These are phyloP conservation scores for Alentia gelatinosa DNA, from an alignment of 2,888 invertebrate genomes.

Conservation along the genomic window DNA sequence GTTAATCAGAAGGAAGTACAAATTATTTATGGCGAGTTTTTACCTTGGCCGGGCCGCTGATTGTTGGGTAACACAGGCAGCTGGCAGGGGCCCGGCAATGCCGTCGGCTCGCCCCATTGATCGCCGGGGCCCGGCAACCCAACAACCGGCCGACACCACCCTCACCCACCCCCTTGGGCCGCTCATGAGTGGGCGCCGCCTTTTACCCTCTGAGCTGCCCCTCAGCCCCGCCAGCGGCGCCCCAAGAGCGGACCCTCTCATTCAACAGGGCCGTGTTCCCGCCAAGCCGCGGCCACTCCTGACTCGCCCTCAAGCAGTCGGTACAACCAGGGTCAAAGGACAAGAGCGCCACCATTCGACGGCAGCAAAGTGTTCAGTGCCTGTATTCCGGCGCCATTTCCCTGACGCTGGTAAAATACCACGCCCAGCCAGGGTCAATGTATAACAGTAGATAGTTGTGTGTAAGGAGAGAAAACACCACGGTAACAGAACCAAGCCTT, in stretches of 20 bases:
- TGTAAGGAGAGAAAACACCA: not conserved
- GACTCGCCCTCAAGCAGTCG: not conserved
- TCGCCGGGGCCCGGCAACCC: not conserved
- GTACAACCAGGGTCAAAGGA: not conserved
- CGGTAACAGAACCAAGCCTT: not conserved
- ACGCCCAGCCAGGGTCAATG: too few species aligned
- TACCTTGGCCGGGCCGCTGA: not conserved
- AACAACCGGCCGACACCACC: not conserved
- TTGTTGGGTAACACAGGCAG: constrained; percentile 36
- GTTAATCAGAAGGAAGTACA: constrained; percentile 33
- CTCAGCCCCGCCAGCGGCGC: not conserved
- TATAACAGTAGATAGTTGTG: too few species aligned
- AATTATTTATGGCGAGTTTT: constrained; percentile 39
- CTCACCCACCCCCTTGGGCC: not conserved
- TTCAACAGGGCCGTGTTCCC: not conserved
- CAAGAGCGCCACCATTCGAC: not conserved
- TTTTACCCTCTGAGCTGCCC: not conserved
- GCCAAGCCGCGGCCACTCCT: not conserved
- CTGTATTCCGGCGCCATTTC: not conserved
- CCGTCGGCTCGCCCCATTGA: not conserved
- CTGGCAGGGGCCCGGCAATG: not conserved
- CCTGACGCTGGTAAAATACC: not conserved
- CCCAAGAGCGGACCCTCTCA: not conserved
- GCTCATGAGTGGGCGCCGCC: not conserved
- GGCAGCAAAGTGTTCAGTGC: not conserved